phyloP scores from a whole-genome alignment of 2,113 vertebrate species.

The Lasiurus cinereus region DNA sequence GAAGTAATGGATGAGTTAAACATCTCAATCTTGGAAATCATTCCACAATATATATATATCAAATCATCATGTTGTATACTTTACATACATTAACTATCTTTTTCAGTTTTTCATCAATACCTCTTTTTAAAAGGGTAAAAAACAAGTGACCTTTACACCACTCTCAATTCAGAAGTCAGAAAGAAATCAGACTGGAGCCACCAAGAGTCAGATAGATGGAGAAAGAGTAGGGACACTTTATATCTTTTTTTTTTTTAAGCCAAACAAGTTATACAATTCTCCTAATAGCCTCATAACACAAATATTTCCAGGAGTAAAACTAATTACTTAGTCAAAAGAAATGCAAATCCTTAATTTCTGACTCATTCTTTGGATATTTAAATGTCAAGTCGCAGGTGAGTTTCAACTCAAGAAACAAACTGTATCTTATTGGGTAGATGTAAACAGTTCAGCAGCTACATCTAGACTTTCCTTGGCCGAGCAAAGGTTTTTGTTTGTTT shows the following conservation, averaged over 20 bases:
- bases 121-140: neutral
- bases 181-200: neutral
- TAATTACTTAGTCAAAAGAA: conserved; percentile 53
- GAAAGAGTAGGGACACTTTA: neutral
- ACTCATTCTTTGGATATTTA: neutral
- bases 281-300: neutral
- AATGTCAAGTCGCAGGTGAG: neutral
- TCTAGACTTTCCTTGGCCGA: neutral
- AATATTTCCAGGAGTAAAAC: conserved; percentile 3
- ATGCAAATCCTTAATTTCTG: conserved; percentile 2
- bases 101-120: neutral
- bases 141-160: neutral
- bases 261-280: neutral
- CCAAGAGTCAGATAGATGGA: neutral
- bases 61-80: neutral
- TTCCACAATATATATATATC: neutral
- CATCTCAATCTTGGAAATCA: neutral
- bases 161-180: neutral
- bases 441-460: neutral
- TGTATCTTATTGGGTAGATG: neutral
- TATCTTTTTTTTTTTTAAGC: neutral
- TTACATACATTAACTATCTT: neutral
- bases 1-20: neutral
- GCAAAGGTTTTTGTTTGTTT: neutral
- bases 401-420: neutral